Base-by-base conservation (phyloP, 2,113 vertebrate species). In the Stigmatopora argus region DNA sequence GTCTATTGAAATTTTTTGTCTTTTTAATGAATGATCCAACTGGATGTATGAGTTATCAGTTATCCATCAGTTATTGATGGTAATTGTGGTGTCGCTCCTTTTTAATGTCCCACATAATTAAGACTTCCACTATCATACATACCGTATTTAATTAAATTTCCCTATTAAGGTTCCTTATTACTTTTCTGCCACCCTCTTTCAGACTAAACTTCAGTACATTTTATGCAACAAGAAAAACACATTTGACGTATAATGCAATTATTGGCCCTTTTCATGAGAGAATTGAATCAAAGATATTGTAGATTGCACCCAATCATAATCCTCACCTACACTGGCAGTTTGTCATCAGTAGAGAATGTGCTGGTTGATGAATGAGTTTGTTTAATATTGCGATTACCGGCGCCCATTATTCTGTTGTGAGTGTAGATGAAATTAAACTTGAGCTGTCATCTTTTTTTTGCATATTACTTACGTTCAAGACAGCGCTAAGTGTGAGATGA, bases 21-120 rank as follows among this genome's bases (percentile, higher is more conserved):
- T 46, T 56, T 61, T 12, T 51, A 67, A 34, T 58, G 66, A 23
- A 38, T 38, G 47, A 19, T 23, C 52, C 44, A 49, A 48, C 9
- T 31, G 34, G 13, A 62, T 9, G 34, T 55, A 1, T 19, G 6
- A 19, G 11, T 4, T 31, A 35, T 7, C n/a, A n/a, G 1, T 14
- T 26, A 38, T 21, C 17, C 41, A 57, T 35, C 13, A 18, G 26
- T n/a, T 48, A 38, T 26, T 38, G 26, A 64, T 45, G 7, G 51
- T 19, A 52, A 10, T 12, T 55, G 18, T n/a, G 2, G 23, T 17
- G 9, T 41, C 35, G n/a, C 21, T 31, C 15, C 23, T 49, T 59
- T 65, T 46, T 46, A 3, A 49, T 8, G 14, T 34, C 26, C 14
- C 23, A 17, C 8, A 34, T 57, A 34, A 57, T 57, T 57, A 57